These are phyloP conservation scores for Apocrypta bakeri DNA, from an alignment of 1,140 invertebrate genomes.

Conservation along the genomic window DNA sequence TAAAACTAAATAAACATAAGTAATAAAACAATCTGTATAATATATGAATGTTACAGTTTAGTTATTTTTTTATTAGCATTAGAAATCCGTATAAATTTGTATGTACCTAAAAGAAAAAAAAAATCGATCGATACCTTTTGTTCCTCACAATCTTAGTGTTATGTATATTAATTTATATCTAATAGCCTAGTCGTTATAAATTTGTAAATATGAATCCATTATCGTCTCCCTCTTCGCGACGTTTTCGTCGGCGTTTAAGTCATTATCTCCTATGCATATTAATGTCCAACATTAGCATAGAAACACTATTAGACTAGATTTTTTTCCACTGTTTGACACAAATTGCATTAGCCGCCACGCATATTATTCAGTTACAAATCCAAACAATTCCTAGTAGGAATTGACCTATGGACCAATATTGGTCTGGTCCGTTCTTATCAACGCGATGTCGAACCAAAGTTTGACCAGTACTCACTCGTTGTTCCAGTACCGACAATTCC, in stretches of 20 bases:
- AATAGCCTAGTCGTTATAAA: neutral
- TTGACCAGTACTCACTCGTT: too few relatives aligned
- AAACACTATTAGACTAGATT: neutral
- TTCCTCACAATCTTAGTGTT: neutral
- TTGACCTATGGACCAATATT: too few relatives aligned
- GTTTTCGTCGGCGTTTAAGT: neutral
- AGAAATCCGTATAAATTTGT: too few relatives aligned
- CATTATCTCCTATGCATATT: neutral
- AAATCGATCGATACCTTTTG: neutral
- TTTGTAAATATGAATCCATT: constrained; percentile 7
- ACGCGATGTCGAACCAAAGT: too few relatives aligned
- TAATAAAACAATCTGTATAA: too few relatives aligned
- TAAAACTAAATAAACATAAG: too few relatives aligned
- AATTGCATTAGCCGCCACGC: neutral
- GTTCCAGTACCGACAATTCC: too few relatives aligned
- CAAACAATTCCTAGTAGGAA: too few relatives aligned
- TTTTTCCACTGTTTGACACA: neutral
- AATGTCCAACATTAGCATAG: neutral
- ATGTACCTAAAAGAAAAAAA: too few relatives aligned
- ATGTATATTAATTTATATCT: neutral
- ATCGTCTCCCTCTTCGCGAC: neutral
- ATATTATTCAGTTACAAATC: neutral
- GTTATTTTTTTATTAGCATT: too few relatives aligned
- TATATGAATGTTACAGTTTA: too few relatives aligned
- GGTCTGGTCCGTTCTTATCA: too few relatives aligned